Conservation (phyloP, 2,113 vertebrate species). For the Todiramphus saurophagus region DNA sequence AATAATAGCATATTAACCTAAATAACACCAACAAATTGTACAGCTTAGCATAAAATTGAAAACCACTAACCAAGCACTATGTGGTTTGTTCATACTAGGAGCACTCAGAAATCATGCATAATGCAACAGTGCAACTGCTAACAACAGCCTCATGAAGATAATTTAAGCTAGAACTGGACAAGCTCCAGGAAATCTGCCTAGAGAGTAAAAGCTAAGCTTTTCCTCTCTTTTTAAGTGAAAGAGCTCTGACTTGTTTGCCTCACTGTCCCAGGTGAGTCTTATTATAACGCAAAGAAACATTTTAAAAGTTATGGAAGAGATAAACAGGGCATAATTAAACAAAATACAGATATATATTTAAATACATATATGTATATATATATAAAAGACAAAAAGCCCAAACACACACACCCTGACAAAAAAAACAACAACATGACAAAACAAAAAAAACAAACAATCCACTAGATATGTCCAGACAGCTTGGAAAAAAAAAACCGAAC, state of each 20-base stretch:
- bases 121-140: conserved; percentile 39
- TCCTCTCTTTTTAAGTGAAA: conserved; percentile 14
- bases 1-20: conserved; percentile 56
- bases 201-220: conserved; percentile 35
- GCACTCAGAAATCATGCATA: conserved; percentile 48
- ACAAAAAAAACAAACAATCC: not conserved
- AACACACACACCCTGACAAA: not conserved
- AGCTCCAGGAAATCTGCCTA: conserved; percentile 49
- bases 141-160: conserved; percentile 45
- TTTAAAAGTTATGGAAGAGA: conserved; percentile 4
- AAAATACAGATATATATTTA: not conserved
- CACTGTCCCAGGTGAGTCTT: not conserved
- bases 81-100: conserved; percentile 33
- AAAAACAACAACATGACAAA: no score
- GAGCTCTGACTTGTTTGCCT: not conserved
- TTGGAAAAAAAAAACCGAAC: not conserved
- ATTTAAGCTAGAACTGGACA: conserved; percentile 45
- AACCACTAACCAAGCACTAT: conserved; percentile 23
- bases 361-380: not conserved
- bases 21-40: conserved; percentile 57
- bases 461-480: not conserved
- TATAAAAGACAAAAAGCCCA: not conserved
- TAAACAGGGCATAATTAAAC: not conserved
- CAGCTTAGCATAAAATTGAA: conserved; percentile 63
- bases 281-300: not conserved